A percentile compares a stretch with the other conserved stretches of the same genome.
phyloP scores from a whole-genome alignment of 2,797 vertebrate genomes.

The Brachyalestes nurse region DNA sequence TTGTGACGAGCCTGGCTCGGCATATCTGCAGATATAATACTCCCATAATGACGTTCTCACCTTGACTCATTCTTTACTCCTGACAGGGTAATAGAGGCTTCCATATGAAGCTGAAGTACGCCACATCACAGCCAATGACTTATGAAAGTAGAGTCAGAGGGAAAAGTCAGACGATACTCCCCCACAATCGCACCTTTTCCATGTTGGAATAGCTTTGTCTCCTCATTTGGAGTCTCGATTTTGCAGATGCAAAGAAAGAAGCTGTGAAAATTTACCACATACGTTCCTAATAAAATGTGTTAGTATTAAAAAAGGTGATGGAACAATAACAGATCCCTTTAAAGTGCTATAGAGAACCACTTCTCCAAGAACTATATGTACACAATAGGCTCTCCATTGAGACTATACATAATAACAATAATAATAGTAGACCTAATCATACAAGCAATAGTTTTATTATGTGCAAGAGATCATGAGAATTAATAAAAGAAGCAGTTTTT shows the following conservation, averaged over 20 bases:
- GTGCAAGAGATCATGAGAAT: too few relatives aligned
- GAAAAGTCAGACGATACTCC: constrained; percentile 23
- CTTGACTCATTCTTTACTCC: constrained; percentile 57
- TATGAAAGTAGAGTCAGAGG: constrained; percentile 22
- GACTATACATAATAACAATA: not conserved
- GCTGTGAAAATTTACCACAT: not conserved
- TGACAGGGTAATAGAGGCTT: constrained; percentile 52
- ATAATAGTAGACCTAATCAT: not conserved
- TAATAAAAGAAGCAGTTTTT: too few relatives aligned
- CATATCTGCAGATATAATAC: constrained; percentile 60
- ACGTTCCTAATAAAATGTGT: too few relatives aligned
- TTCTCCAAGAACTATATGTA: too few relatives aligned
- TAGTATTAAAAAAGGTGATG: too few relatives aligned
- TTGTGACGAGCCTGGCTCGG: constrained; percentile 51
- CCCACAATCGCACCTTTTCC: not conserved
- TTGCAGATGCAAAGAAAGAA: not conserved
- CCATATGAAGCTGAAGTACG: constrained; percentile 31
- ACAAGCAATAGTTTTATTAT: too few relatives aligned
- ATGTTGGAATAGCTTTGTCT: not conserved
- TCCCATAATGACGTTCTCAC: constrained; percentile 60
- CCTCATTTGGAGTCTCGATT: not conserved
- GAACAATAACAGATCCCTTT: too few relatives aligned
- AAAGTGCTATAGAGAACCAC: too few relatives aligned
- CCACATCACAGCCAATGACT: constrained; percentile 22
- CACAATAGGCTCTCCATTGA: too few relatives aligned